Percentiles rank a stretch among this genome's conserved stretches.
phyloP scores from a whole-genome alignment of 2,113 vertebrate genomes.

The Otolemur garnettii region DNA sequence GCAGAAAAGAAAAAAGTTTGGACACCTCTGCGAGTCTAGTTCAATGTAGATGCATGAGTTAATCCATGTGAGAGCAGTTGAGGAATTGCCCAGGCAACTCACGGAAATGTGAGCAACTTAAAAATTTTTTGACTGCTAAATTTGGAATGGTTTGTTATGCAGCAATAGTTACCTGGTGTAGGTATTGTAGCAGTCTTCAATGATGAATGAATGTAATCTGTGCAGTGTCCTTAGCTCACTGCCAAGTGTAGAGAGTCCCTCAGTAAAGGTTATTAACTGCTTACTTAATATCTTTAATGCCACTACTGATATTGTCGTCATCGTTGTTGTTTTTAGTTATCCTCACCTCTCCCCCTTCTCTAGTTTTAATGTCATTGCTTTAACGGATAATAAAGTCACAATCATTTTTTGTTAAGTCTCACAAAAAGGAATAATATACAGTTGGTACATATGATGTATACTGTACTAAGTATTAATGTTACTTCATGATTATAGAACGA shows the following conservation, averaged over 20 bases:
- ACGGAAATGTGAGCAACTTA: background rate
- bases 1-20: no score
- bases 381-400: slow-evolving; percentile 15
- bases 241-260: background rate
- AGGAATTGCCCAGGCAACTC: background rate
- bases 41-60: background rate
- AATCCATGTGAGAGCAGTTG: background rate
- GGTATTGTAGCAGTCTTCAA: background rate
- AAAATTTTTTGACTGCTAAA: background rate
- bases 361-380: background rate
- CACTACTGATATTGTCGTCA: background rate
- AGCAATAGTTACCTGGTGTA: background rate
- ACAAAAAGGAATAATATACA: background rate
- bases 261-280: background rate
- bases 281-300: background rate
- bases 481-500: background rate
- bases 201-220: background rate
- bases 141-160: background rate
- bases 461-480: background rate
- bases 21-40: no score
- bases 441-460: background rate
- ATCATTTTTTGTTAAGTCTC: slow-evolving; percentile 41
- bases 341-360: background rate
- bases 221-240: background rate
- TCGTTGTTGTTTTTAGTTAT: background rate